Evolutionary conservation across 1,140 invertebrate genomes (phyloP).

Genomic region (Penaeus chinensis): DNA sequence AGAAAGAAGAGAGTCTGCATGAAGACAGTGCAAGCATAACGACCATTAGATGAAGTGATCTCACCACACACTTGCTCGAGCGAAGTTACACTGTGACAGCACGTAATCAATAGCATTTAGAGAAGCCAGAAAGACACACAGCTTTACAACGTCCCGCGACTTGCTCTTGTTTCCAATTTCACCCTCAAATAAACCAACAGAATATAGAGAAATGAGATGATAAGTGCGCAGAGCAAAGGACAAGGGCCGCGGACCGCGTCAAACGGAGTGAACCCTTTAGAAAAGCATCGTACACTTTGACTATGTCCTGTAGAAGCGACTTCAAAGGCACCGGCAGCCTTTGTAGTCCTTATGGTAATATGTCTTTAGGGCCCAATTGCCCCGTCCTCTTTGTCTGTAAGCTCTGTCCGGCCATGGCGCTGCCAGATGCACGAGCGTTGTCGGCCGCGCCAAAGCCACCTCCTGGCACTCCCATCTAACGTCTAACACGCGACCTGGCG

Average conservation of each 20-base stretch:
- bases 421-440: conserved; percentile 34
- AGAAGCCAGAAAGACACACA: too few relatives aligned
- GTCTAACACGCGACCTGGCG: too few relatives aligned
- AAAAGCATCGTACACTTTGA: conserved; percentile 56
- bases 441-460: not conserved
- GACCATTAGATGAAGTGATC: too few relatives aligned
- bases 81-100: too few relatives aligned
- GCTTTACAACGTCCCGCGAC: too few relatives aligned
- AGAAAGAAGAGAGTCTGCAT: not conserved
- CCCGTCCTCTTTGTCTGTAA: conserved; percentile 49
- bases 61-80: too few relatives aligned
- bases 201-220: conserved; percentile 53
- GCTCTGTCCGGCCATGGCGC: conserved; percentile 17
- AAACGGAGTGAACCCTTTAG: conserved; percentile 50
- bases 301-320: conserved; percentile 55
- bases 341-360: conserved; percentile 60
- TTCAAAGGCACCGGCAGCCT: conserved; percentile 51
- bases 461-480: too few relatives aligned
- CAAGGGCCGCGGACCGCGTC: conserved; percentile 39
- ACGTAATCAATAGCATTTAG: conserved; percentile 17
- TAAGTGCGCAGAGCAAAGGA: conserved; percentile 28
- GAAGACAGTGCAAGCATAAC: too few relatives aligned
- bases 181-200: conserved; percentile 49
- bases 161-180: conserved; percentile 46
- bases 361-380: conserved; percentile 57